A percentile compares a stretch with the other conserved stretches of the same genome.
These are phyloP conservation scores for Euzetes globulus DNA, from an alignment of 2,888 invertebrate species.

Conservation along the genomic window DNA sequence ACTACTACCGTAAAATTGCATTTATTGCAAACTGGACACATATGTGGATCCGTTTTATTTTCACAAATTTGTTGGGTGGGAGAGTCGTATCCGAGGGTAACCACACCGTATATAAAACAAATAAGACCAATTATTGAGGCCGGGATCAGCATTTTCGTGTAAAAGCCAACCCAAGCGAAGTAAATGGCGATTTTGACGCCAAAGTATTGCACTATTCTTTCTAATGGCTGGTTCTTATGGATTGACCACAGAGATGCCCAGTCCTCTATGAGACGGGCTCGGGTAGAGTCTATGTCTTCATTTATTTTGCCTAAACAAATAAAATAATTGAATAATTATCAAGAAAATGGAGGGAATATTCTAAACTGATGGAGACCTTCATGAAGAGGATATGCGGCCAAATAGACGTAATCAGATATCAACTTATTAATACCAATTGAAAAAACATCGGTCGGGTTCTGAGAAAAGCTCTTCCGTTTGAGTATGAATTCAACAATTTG, in stretches of 20 bases:
- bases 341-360: conserved; percentile 8
- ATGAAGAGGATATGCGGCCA: conserved; percentile 76
- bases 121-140: conserved; percentile 70
- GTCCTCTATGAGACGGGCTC: conserved; percentile 37
- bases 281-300: conserved; percentile 31
- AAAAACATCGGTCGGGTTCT: conserved; percentile 52
- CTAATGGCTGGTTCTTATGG: conserved; percentile 65
- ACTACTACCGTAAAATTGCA: conserved; percentile 70
- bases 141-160: conserved; percentile 80
- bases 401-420: conserved; percentile 63
- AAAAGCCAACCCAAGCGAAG: conserved; percentile 91
- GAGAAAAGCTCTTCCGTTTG: conserved; percentile 71
- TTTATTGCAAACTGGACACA: conserved; percentile 89
- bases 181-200: conserved; percentile 82
- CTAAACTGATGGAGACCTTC: conserved; percentile 51
- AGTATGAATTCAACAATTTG: conserved; percentile 86
- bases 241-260: conserved; percentile 41
- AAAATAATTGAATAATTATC: no score
- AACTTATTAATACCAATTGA: conserved; percentile 73
- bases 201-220: conserved; percentile 73
- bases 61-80: conserved; percentile 70
- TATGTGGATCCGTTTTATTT: conserved; percentile 50
- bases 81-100: conserved; percentile 56
- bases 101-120: conserved; percentile 69
- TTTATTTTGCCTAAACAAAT: conserved; percentile 16